Evolutionary conservation across 2,113 vertebrate genomes (phyloP).

Genomic region (Panurus biarmicus): DNA sequence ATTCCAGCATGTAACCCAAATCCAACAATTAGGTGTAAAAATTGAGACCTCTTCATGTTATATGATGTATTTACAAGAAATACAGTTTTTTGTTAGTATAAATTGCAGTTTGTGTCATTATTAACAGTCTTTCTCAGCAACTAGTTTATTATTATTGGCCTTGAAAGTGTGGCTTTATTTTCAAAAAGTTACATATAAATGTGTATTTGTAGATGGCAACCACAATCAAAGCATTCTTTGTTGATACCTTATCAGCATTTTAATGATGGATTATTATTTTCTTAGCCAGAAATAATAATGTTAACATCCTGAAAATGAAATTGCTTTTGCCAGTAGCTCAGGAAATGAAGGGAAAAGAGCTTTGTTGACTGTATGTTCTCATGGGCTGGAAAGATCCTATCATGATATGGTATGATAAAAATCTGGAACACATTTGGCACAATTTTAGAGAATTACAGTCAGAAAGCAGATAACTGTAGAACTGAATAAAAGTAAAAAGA

Average conservation of each 20-base stretch:
- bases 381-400: background rate
- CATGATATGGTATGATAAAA: background rate
- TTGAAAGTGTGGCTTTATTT: background rate
- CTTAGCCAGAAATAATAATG: slow-evolving; percentile 4
- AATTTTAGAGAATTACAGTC: background rate
- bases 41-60: background rate
- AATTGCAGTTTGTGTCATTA: background rate
- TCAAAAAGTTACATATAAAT: background rate
- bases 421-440: background rate
- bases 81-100: background rate
- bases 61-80: background rate
- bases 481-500: background rate
- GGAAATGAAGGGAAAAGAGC: slow-evolving; percentile 14
- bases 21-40: background rate
- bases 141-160: background rate
- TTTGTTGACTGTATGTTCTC: slow-evolving; percentile 17
- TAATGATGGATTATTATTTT: slow-evolving; percentile 10
- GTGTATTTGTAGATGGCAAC: background rate
- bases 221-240: background rate
- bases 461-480: background rate
- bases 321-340: slow-evolving; percentile 23
- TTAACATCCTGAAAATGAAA: slow-evolving; percentile 34
- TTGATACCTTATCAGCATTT: background rate
- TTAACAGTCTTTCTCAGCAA: background rate
- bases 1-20: background rate